Evolutionary conservation across 2,797 vertebrate genomes (phyloP).

Genomic region (Champsocephalus gunnari): DNA sequence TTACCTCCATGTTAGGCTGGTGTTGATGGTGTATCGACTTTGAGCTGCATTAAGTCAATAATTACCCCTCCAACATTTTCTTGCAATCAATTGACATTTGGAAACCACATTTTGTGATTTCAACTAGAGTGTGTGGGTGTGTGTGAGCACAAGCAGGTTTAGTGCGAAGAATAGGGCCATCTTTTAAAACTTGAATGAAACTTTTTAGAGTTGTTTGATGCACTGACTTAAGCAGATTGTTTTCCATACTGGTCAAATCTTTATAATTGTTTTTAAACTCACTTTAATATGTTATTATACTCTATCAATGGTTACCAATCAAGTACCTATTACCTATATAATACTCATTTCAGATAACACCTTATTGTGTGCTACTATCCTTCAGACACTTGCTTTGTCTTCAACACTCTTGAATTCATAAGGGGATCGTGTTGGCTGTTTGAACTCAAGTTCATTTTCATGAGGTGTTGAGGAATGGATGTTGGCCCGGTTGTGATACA

Average conservation of each 20-base stretch:
- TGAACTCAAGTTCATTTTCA: neutral
- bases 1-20: constrained; percentile 24
- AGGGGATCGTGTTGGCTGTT: neutral
- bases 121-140: neutral
- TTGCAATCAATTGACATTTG: constrained; percentile 35
- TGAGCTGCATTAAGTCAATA: constrained; percentile 25
- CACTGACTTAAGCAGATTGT: neutral
- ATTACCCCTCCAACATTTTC: constrained; percentile 25
- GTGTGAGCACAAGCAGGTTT: neutral
- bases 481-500: neutral
- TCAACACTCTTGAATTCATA: neutral
- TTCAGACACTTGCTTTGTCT: neutral
- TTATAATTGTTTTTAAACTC: neutral
- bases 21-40: constrained; percentile 10
- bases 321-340: neutral
- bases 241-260: neutral
- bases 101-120: constrained; percentile 43
- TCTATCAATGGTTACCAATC: neutral
- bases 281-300: neutral
- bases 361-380: neutral
- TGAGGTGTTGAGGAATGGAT: neutral
- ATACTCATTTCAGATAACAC: neutral
- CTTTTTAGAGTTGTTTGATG: neutral
- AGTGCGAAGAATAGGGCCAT: neutral
- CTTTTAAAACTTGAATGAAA: constrained; percentile 7